Percentiles rank a stretch among this genome's conserved stretches.
phyloP scores from a whole-genome alignment of 2,888 invertebrate species.

The Acronicta leporina region DNA sequence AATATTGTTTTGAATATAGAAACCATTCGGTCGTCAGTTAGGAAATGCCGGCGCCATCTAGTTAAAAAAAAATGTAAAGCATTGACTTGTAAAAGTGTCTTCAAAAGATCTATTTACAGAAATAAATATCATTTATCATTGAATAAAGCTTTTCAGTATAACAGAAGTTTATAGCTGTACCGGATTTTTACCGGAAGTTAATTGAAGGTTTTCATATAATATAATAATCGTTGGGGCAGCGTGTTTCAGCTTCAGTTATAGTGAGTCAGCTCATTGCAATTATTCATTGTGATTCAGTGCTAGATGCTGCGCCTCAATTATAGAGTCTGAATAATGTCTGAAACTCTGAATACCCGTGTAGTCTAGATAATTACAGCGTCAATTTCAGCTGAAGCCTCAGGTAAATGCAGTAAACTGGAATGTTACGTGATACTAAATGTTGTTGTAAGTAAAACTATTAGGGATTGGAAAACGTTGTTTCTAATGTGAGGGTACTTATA shows the following conservation, averaged over 20 bases:
- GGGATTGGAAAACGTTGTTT: not conserved
- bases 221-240: not conserved
- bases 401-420: slow-evolving; percentile 8
- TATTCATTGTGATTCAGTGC: too few relatives aligned
- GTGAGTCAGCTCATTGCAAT: not conserved
- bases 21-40: too few relatives aligned
- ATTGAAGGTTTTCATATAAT: not conserved
- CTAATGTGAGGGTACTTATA: slow-evolving; percentile 6
- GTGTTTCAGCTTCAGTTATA: too few relatives aligned
- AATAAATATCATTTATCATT: too few relatives aligned
- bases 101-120: too few relatives aligned
- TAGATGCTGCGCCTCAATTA: slow-evolving; percentile 23
- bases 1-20: too few relatives aligned
- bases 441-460: not conserved
- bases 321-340: slow-evolving; percentile 29
- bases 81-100: too few relatives aligned
- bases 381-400: slow-evolving; percentile 34
- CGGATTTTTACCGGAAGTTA: not conserved
- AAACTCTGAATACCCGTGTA: slow-evolving; percentile 1
- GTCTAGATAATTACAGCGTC: slow-evolving; percentile 33
- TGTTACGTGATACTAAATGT: not conserved
- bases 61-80: too few relatives aligned
- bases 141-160: too few relatives aligned
- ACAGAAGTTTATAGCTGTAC: too few relatives aligned
- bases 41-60: too few relatives aligned